Evolutionary conservation across 2,113 vertebrate species (phyloP), one percentile per base, ranked within the genome.

Genomic region (Chionodraco myersi): DNA sequence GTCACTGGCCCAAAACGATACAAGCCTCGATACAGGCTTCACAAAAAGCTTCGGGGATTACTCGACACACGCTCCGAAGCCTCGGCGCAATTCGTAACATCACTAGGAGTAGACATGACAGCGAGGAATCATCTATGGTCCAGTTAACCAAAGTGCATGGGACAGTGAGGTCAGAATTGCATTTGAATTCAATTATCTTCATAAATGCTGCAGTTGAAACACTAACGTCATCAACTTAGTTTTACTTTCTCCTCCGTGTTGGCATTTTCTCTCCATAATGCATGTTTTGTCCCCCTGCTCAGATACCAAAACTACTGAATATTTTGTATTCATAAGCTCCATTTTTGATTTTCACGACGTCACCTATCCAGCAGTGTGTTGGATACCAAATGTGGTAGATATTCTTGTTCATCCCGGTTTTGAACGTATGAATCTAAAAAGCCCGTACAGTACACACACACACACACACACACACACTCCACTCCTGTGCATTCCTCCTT

Each of bases 401-500:
- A 16, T 56, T 49, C 68, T 10, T 48, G 69, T 77, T 63, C 52
- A 41, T 14, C 14, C 71, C 49, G 77, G 67, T 70, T 84, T 63
- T 68, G 34, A 85, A 23, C 69, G 66, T 57, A 30, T 41, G 52
- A 69, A 69, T 64, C 73, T 21, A 67, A 82, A 71, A 16, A 11
- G 10, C 59, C 58, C 1, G 14, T 6, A 58, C 10, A 41, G 26
- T 45, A 61, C 67, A 26, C 63, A 51, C 56, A 26, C 56, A 21
- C 49, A 63, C 65, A n/a, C 67, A 26, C 63, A 51, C 51, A 26
- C 56, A 26, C 53, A 63, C 65, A n/a, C 51, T 45, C 45, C 0
- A 4, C 54, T 79, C 36, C 14, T 62, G 60, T 76, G 72, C 83
- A 79, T 72, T 64, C 63, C 56, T 76, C 49, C n/a, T 64, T 83